Conservation (phyloP, 2,113 vertebrate species). For the Canis aureus region DNA sequence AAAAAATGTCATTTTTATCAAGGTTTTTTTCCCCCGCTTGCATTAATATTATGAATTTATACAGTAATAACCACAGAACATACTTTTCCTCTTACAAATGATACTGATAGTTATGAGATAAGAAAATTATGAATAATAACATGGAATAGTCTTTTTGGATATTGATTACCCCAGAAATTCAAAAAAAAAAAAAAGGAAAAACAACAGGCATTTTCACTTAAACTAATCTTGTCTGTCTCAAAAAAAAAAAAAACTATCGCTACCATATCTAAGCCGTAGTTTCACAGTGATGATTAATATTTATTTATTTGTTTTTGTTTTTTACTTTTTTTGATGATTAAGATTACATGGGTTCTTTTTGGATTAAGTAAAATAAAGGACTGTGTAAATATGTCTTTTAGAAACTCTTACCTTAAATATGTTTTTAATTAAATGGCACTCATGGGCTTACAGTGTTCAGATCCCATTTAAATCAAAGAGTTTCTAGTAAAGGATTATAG, state of each 20-base stretch:
- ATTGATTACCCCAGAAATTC: conserved; percentile 32
- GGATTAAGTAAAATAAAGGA: neutral
- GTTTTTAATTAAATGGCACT: conserved; percentile 47
- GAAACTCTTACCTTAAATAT: conserved; percentile 52
- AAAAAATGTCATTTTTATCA: neutral
- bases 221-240: conserved; percentile 3
- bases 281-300: neutral
- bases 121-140: neutral
- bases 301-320: neutral
- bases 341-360: neutral
- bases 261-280: neutral
- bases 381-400: conserved; percentile 25
- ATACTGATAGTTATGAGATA: neutral
- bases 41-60: neutral
- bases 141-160: neutral
- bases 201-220: neutral
- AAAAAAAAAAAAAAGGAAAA: neutral
- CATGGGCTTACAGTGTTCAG: neutral
- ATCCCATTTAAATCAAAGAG: conserved; percentile 61
- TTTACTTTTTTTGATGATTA: neutral
- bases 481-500: conserved; percentile 49
- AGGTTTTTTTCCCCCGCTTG: neutral
- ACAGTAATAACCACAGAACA: neutral
- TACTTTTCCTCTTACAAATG: neutral
- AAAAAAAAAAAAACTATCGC: neutral